Percentiles rank a stretch among this genome's conserved stretches.
Evolutionary conservation across 2,888 invertebrate species (phyloP).

Genomic region (Leptinotarsa haldemani): DNA sequence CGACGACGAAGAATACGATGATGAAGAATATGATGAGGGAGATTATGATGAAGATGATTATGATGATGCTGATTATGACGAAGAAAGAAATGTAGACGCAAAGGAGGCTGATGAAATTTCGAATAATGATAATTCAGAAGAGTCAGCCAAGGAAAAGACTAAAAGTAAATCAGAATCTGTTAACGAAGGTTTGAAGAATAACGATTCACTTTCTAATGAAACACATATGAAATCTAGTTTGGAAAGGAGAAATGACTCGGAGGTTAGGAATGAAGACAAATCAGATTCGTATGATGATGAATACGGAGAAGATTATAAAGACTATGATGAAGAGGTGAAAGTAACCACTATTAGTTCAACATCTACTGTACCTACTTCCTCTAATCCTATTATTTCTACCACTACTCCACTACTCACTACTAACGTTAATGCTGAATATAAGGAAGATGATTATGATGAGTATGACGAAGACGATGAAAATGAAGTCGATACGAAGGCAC

Average conservation of each 20-base stretch:
- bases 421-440: slow-evolving; percentile 14
- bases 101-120: slow-evolving; percentile 12
- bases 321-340: slow-evolving; percentile 7
- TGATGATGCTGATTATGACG: slow-evolving; percentile 40
- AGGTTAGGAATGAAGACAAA: slow-evolving; percentile 38
- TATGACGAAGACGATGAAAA: slow-evolving; percentile 30
- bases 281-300: slow-evolving; percentile 42
- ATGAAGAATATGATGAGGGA: slow-evolving; percentile 47
- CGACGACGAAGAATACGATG: slow-evolving; percentile 45
- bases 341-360: neutral
- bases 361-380: neutral
- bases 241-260: neutral
- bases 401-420: neutral
- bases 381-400: neutral
- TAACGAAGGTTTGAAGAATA: neutral
- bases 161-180: neutral
- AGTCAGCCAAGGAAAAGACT: neutral
- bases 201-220: neutral
- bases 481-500: neutral
- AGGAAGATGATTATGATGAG: slow-evolving; percentile 27
- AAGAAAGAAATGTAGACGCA: slow-evolving; percentile 37
- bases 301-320: slow-evolving; percentile 43
- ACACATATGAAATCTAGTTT: too few species aligned
- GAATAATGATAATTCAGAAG: slow-evolving; percentile 7
- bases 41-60: slow-evolving; percentile 42